Evolutionary conservation across 1,140 invertebrate species (phyloP).

Genomic region (Anadara kagoshimensis): DNA sequence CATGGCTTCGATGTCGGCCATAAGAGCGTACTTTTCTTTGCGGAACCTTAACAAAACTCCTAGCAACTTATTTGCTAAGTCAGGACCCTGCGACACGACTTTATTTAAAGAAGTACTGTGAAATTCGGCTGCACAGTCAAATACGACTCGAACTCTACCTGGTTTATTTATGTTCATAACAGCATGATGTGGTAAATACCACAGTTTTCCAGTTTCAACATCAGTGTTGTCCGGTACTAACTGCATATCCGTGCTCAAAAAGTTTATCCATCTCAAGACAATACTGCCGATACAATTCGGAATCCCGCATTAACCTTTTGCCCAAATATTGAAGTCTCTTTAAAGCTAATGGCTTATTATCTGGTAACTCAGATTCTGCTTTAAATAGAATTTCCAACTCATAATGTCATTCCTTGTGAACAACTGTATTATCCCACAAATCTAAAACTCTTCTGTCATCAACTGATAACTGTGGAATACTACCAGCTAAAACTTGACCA

Average conservation of each 20-base stretch:
- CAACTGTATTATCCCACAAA: slow-evolving; percentile 1
- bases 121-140: slow-evolving; percentile 44
- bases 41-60: slow-evolving; percentile 61
- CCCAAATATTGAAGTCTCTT: slow-evolving; percentile 30
- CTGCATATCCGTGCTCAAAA: background rate
- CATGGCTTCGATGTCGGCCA: slow-evolving; percentile 59
- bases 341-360: slow-evolving; percentile 21
- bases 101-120: slow-evolving; percentile 53
- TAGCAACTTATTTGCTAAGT: slow-evolving; percentile 48
- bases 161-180: slow-evolving; percentile 48
- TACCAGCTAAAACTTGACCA: background rate
- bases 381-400: slow-evolving; percentile 23
- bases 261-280: background rate
- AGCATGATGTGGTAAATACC: slow-evolving; percentile 58
- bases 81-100: slow-evolving; percentile 54
- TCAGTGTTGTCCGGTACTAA: background rate
- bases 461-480: slow-evolving; percentile 1
- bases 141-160: slow-evolving; percentile 52
- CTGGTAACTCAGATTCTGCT: slow-evolving; percentile 1
- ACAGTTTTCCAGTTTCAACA: background rate
- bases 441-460: slow-evolving; percentile 10
- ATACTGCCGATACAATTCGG: slow-evolving; percentile 1
- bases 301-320: slow-evolving; percentile 3
- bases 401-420: slow-evolving; percentile 35
- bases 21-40: slow-evolving; percentile 46